Base-by-base conservation (phyloP, 2,888 invertebrate genomes). In the Trissolcus brochymenae region DNA sequence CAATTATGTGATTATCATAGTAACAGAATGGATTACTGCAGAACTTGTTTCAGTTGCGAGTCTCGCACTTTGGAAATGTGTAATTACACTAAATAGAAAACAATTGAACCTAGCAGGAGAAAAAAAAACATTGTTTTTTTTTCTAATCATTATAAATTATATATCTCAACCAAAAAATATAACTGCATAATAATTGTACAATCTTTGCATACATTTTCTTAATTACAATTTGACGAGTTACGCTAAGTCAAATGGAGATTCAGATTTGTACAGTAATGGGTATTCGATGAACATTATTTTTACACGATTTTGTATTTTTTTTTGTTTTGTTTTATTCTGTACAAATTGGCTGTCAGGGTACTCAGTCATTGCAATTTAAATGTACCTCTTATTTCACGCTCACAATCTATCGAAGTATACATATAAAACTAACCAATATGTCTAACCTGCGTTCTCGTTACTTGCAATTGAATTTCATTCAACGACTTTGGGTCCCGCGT, bases 401-500 rank as follows among this genome's bases (percentile, higher is more conserved):
- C 46, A 41, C 60, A 21, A 50, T 60, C 60, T 55, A 64, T 46
- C 46, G 40, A 55, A 64, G 41, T 70, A 25, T 25, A 64, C 51
- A 62, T 54, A 43, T 46, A 25, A 53, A 64, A 64, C 50, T 65
- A 75, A 64, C 41, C 74, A 41, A 62, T 56, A 64, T 41, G 9
- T 19, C 60, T 64, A 70, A 70, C 60, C 60, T 51, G 51, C 19
- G 17, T 51, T 64, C 40, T 60, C 25, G 7, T 43, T 43, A 53
- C 14, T 53, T 57, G 51, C 17, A 17, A 61, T 51, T 11, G 51
- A 66, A 9, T 21, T 11, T 57, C 57, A 46, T 53, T 67, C 55
- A 19, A 21, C 29, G 57, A 72, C 61, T 50, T 62, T 14, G 56
- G 50, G 41, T 77, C 60, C 65, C 59, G 60, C 72, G 71, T 64